These are phyloP conservation scores for Hymenopus coronatus DNA, from an alignment of 2,888 invertebrate species.

Conservation along the genomic window DNA sequence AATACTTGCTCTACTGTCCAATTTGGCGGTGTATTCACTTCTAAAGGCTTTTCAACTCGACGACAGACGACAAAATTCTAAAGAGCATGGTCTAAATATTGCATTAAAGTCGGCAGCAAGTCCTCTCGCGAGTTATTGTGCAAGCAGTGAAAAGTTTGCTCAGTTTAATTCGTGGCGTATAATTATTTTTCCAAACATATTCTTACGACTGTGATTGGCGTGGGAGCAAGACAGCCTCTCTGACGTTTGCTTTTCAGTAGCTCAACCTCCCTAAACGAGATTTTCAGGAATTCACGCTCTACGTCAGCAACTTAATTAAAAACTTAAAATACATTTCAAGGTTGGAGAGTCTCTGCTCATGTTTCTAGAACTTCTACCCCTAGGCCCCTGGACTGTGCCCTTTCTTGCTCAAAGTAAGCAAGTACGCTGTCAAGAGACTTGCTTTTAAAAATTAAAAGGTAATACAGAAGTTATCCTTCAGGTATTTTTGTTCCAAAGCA, in stretches of 20 bases:
- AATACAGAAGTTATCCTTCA: background rate
- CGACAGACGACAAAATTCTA: background rate
- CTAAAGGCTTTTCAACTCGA: background rate
- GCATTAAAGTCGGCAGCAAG: background rate
- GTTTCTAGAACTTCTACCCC: background rate
- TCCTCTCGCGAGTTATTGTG: background rate
- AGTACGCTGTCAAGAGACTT: background rate
- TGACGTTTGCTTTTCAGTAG: constrained; percentile 18
- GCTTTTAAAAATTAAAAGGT: background rate
- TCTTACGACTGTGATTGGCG: constrained; percentile 4
- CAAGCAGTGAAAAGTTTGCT: background rate
- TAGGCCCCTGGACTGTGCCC: background rate
- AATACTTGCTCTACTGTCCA: background rate
- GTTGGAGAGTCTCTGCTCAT: background rate
- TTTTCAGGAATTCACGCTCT: constrained; percentile 16
- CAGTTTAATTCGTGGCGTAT: background rate
- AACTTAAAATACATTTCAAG: constrained; percentile 7
- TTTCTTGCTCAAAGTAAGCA: background rate
- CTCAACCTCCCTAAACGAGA: constrained; percentile 13
- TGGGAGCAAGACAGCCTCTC: background rate
- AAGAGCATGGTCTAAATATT: background rate
- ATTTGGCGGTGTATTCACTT: background rate
- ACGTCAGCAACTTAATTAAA: constrained; percentile 14
- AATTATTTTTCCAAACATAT: constrained; percentile 11
- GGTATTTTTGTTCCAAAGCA: too few relatives aligned